Conservation (phyloP, 2,797 vertebrate species). For the Chelon auratus region DNA sequence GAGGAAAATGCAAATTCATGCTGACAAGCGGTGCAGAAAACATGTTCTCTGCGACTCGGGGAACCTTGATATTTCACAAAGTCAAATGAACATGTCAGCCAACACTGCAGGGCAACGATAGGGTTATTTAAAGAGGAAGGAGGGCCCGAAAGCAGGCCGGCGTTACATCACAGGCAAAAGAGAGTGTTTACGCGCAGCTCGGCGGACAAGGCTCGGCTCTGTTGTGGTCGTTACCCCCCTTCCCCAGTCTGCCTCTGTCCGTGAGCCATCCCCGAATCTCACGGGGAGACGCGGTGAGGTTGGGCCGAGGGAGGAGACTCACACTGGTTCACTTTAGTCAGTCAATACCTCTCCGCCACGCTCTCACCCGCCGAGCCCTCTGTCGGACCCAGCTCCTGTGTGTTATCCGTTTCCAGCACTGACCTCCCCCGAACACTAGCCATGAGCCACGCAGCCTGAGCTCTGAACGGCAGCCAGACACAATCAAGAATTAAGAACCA, state of each 20-base stretch:
- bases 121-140: conserved; percentile 82
- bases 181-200: conserved; percentile 60
- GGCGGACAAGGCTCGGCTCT: conserved; percentile 48
- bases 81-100: conserved; percentile 83
- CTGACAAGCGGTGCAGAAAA: conserved; percentile 83
- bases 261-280: conserved; percentile 27
- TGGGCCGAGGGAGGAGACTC: conserved; percentile 34
- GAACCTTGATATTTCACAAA: conserved; percentile 87
- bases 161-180: conserved; percentile 69
- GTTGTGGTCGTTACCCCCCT: conserved; percentile 62
- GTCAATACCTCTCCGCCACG: conserved; percentile 32
- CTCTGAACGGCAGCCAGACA: conserved; percentile 38
- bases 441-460: conserved; percentile 11
- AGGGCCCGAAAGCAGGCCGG: conserved; percentile 56
- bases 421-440: conserved; percentile 10
- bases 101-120: conserved; percentile 66
- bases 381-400: background rate
- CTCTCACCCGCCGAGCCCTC: conserved; percentile 10
- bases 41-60: conserved; percentile 81
- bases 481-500: conserved; percentile 4
- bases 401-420: conserved; percentile 34
- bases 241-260: conserved; percentile 48
- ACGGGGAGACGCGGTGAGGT: conserved; percentile 42
- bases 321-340: conserved; percentile 40
- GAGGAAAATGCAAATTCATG: conserved; percentile 77